Conservation (phyloP, 2,113 vertebrate species). For the Acinonyx jubatus region DNA sequence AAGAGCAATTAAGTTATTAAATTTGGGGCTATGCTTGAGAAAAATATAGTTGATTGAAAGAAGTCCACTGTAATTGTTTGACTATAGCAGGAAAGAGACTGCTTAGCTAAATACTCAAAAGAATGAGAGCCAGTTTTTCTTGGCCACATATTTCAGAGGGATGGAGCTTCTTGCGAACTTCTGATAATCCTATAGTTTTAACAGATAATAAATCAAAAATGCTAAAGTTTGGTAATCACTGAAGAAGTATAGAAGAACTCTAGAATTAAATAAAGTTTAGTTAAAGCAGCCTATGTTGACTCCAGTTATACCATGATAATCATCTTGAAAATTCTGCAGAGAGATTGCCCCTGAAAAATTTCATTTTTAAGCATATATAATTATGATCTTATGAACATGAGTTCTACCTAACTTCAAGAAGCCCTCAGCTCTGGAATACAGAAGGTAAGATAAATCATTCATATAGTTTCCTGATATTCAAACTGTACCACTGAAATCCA, state of each 20-base stretch:
- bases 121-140: background rate
- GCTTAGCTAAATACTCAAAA: background rate
- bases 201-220: constrained; percentile 27
- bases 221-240: background rate
- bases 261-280: constrained; percentile 34
- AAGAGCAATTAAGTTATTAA: background rate
- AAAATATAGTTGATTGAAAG: background rate
- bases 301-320: background rate
- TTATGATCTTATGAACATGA: background rate
- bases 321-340: constrained; percentile 8
- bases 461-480: background rate
- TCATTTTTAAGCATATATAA: background rate
- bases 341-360: background rate
- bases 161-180: background rate
- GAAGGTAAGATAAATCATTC: background rate
- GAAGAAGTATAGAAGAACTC: background rate
- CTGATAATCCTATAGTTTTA: background rate
- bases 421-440: background rate
- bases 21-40: background rate
- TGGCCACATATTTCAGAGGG: background rate
- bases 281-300: background rate
- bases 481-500: background rate
- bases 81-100: background rate
- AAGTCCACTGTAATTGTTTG: background rate
- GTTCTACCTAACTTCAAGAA: constrained; percentile 10